Evolutionary conservation across 2,113 vertebrate genomes (phyloP).

Genomic region (Coptodon rendalli): DNA sequence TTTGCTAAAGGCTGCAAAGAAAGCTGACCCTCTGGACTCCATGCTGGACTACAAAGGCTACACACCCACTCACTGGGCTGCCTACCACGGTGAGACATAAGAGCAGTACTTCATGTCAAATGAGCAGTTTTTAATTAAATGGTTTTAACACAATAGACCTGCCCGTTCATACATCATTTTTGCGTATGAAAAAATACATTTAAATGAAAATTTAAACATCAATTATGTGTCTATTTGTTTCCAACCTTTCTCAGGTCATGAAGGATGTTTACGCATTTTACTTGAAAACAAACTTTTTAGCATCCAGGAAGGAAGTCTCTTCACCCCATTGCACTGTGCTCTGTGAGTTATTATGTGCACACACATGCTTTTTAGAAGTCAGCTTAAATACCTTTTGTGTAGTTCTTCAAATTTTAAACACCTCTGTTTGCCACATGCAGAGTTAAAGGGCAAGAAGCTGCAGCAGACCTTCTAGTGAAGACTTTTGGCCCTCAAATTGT

Average conservation of each 20-base stretch:
- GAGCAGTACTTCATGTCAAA: background rate
- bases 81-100: conserved; percentile 82
- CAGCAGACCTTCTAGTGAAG: conserved; percentile 87
- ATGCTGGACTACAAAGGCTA: conserved; percentile 88
- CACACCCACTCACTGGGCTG: conserved; percentile 94
- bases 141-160: background rate
- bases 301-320: conserved; percentile 88
- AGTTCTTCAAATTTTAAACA: background rate
- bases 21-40: conserved; percentile 86
- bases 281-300: conserved; percentile 92
- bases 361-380: background rate
- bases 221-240: background rate
- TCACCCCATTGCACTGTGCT: conserved; percentile 97
- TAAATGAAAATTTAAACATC: background rate
- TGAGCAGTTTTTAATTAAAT: background rate
- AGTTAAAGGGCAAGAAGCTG: conserved; percentile 89
- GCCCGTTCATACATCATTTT: background rate
- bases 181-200: background rate
- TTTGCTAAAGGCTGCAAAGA: conserved; percentile 81
- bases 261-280: conserved; percentile 95
- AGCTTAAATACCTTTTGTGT: background rate
- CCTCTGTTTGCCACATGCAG: conserved; percentile 45
- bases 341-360: conserved; percentile 77
- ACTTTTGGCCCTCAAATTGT: conserved; percentile 84
- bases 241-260: conserved; percentile 76